phyloP scores from a whole-genome alignment of 2,888 invertebrate species.

The Dynastes hyllus region DNA sequence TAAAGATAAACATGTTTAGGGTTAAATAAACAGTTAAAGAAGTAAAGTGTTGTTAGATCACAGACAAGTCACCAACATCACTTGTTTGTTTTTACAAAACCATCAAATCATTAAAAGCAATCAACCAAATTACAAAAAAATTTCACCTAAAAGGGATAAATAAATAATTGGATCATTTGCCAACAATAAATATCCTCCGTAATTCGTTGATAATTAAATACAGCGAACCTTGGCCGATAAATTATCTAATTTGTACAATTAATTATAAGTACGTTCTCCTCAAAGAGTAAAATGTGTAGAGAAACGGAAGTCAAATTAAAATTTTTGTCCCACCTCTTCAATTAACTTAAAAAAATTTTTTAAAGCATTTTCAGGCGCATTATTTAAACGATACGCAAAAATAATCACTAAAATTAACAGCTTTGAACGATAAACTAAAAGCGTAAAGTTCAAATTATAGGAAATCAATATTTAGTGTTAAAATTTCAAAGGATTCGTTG shows the following conservation, averaged over 20 bases:
- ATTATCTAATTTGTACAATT: conserved; percentile 5
- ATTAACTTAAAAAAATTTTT: no score
- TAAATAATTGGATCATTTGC: not conserved
- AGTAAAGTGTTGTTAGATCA: no score
- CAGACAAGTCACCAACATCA: no score
- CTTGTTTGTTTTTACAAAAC: no score
- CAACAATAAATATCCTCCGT: not conserved
- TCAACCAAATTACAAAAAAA: no score
- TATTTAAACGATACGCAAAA: not conserved
- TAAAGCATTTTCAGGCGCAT: conserved; percentile 4
- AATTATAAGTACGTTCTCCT: not conserved
- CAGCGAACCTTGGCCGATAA: not conserved
- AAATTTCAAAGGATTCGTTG: no score
- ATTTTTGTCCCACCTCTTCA: not conserved
- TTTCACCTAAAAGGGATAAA: not conserved
- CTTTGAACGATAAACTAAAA: conserved; percentile 15
- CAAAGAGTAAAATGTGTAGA: not conserved
- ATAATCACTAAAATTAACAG: not conserved
- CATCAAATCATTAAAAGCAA: no score
- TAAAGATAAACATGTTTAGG: no score
- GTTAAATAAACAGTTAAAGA: no score
- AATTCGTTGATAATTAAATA: not conserved
- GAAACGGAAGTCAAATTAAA: conserved; percentile 22
- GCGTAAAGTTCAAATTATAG: not conserved
- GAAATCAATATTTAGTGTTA: no score